These are phyloP conservation scores for Rostratula benghalensis DNA, from an alignment of 2,113 vertebrate genomes.

Conservation along the genomic window DNA sequence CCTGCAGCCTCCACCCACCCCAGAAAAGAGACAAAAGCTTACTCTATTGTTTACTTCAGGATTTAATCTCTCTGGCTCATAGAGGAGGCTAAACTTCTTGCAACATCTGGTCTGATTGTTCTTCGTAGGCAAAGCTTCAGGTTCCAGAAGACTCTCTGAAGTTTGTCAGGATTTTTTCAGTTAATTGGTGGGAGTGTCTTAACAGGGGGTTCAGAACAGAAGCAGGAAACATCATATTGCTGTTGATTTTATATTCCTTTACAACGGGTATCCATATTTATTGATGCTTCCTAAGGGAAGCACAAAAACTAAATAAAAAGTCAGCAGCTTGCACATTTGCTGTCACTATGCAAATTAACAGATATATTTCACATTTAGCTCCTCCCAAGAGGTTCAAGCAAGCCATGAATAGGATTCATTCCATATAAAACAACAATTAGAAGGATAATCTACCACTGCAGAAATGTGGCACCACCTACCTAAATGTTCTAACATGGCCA, in stretches of 20 bases:
- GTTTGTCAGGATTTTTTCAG: fast-evolving
- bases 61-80: background rate
- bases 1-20: background rate
- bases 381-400: background rate
- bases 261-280: background rate
- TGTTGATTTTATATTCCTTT: background rate
- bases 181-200: background rate
- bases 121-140: background rate
- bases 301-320: background rate
- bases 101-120: background rate
- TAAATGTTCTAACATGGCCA: background rate
- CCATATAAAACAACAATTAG: background rate
- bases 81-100: background rate
- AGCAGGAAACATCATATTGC: background rate
- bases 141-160: background rate
- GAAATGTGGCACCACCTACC: background rate
- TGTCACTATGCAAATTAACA: background rate
- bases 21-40: background rate
- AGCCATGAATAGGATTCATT: background rate
- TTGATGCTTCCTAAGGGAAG: background rate
- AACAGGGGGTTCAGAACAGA: background rate
- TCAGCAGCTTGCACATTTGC: background rate
- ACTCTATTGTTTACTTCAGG: background rate
- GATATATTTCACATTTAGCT: background rate
- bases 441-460: background rate